Conservation (phyloP, 64 coral and sea anemone genomes). For the Pocillopora damicornis region DNA sequence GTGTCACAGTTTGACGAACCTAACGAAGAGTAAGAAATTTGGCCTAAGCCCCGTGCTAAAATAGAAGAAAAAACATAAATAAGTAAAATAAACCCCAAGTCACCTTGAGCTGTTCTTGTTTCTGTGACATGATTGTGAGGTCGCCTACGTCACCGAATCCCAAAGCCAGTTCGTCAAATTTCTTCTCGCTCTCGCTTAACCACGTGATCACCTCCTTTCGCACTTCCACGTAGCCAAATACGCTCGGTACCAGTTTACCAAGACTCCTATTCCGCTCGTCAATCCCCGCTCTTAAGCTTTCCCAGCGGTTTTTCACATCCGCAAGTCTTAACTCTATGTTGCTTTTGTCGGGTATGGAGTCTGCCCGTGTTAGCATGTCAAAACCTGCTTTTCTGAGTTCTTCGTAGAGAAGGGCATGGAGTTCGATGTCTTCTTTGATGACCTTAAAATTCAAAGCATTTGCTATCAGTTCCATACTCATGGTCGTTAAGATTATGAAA, state of each 20-base stretch:
- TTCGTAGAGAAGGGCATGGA: slow-evolving; percentile 52
- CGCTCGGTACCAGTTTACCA: slow-evolving; percentile 69
- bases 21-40: too few relatives aligned
- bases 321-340: slow-evolving; percentile 47
- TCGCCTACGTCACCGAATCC: slow-evolving; percentile 44
- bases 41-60: too few relatives aligned
- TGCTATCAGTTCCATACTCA: too few relatives aligned
- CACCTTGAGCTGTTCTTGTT: slow-evolving; percentile 79
- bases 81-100: background rate
- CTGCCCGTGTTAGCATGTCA: slow-evolving; percentile 30
- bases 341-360: slow-evolving; percentile 50
- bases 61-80: too few relatives aligned
- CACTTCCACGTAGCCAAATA: slow-evolving; percentile 72
- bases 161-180: slow-evolving; percentile 51
- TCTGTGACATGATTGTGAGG: slow-evolving; percentile 58
- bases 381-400: slow-evolving; percentile 58
- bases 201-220: slow-evolving; percentile 60
- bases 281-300: slow-evolving; percentile 55
- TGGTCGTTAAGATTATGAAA: too few relatives aligned
- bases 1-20: too few relatives aligned
- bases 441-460: slow-evolving; percentile 22
- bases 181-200: slow-evolving; percentile 70
- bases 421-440: slow-evolving; percentile 62
- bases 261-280: slow-evolving; percentile 70
- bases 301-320: slow-evolving; percentile 67